Evolutionary conservation across 2,888 invertebrate genomes (phyloP).

Genomic region (Eupithecia insigniata): DNA sequence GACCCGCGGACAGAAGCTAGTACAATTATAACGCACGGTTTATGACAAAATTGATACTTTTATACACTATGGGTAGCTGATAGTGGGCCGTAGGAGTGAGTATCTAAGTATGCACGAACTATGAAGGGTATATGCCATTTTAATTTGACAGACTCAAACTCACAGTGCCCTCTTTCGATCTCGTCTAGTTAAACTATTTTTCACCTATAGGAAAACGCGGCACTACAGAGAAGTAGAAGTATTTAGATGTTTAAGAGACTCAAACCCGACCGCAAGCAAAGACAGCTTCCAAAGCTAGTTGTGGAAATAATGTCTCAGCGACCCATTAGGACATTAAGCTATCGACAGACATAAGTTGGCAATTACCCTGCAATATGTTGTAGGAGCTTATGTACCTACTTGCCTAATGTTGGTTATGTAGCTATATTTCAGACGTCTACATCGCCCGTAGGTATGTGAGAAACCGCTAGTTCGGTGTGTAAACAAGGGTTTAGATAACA

Average conservation of each 20-base stretch:
- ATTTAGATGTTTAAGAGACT: background rate
- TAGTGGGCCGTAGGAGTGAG: too few relatives aligned
- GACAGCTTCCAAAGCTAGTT: conserved; percentile 12
- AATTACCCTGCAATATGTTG: conserved; percentile 61
- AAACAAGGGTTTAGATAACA: conserved; percentile 38
- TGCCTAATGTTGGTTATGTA: conserved; percentile 16
- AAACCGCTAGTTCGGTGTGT: conserved; percentile 17
- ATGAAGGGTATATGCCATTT: too few relatives aligned
- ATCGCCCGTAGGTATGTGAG: conserved; percentile 24
- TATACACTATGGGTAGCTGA: too few relatives aligned
- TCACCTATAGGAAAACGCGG: too few relatives aligned
- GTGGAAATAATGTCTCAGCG: conserved; percentile 23
- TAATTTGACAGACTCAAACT: too few relatives aligned
- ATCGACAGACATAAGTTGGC: conserved; percentile 77
- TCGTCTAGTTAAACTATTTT: too few relatives aligned
- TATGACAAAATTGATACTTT: too few relatives aligned
- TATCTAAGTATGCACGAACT: too few relatives aligned
- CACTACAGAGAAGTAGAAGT: background rate
- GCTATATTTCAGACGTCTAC: conserved; percentile 17
- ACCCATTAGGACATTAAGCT: conserved; percentile 54
- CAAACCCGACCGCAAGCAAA: background rate
- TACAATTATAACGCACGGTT: too few relatives aligned
- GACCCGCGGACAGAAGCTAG: too few relatives aligned
- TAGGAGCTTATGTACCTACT: conserved; percentile 59
- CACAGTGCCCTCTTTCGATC: too few relatives aligned